These are phyloP conservation scores for Temnothorax nylanderi DNA, from an alignment of 1,140 invertebrate genomes.

Conservation along the genomic window DNA sequence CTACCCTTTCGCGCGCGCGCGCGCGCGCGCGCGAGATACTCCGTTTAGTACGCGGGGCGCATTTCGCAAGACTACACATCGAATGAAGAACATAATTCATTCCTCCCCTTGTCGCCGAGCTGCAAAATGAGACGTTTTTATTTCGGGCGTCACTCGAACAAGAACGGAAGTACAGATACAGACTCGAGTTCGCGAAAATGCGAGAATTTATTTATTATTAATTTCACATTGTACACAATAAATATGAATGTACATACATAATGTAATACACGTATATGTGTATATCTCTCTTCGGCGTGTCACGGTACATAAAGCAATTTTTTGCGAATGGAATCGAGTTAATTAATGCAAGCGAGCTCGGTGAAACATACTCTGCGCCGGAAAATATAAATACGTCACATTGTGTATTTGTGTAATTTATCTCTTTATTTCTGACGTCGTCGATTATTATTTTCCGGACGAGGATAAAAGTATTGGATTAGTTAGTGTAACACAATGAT, in stretches of 20 bases:
- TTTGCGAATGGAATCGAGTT: constrained; percentile 19
- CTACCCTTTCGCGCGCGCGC: neutral
- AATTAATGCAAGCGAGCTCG: constrained; percentile 26
- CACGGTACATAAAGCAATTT: neutral
- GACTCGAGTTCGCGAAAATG: neutral
- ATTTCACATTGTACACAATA: neutral
- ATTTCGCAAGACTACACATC: constrained; percentile 21
- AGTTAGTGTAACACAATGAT: constrained; percentile 57
- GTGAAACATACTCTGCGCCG: constrained; percentile 17
- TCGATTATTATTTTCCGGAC: constrained; percentile 53
- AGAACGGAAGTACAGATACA: neutral
- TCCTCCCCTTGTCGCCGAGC: neutral
- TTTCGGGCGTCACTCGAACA: neutral
- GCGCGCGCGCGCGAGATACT: neutral
- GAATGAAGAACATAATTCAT: constrained; percentile 3
- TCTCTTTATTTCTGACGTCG: constrained; percentile 49
- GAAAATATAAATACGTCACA: constrained; percentile 13
- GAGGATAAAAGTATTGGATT: constrained; percentile 55
- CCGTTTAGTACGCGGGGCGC: neutral
- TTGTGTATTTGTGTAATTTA: constrained; percentile 24
- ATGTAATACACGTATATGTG: no score
- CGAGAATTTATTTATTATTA: neutral
- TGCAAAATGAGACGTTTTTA: constrained; percentile 1
- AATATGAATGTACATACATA: neutral
- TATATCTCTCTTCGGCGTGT: neutral